Conservation (phyloP, 2,113 vertebrate species). For the Prochilodus magdalenae region DNA sequence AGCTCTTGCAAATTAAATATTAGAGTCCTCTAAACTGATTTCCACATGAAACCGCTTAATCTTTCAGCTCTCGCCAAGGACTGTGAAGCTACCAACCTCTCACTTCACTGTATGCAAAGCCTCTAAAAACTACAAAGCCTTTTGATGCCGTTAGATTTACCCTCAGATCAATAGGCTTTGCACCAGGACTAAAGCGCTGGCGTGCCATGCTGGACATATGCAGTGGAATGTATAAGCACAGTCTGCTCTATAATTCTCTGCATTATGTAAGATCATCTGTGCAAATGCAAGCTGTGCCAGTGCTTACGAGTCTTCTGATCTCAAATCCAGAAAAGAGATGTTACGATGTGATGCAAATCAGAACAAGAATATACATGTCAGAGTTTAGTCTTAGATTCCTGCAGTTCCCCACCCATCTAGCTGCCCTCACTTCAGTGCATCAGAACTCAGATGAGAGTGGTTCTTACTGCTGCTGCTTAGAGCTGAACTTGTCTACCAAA, state of each 20-base stretch:
- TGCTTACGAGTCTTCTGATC: constrained; percentile 11
- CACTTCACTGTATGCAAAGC: constrained; percentile 7
- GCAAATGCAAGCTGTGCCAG: not conserved
- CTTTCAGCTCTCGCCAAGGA: no score
- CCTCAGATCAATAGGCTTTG: constrained; percentile 29
- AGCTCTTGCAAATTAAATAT: no score
- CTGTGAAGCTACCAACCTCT: constrained; percentile 21
- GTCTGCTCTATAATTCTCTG: constrained; percentile 2
- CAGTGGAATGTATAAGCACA: constrained; percentile 2
- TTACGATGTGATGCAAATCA: constrained; percentile 39
- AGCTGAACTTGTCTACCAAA: no score
- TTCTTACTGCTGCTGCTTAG: no score
- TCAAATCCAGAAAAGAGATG: constrained; percentile 30
- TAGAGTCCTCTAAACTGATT: no score
- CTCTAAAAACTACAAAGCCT: not conserved
- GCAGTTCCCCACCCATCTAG: not conserved
- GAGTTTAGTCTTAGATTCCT: constrained; percentile 25
- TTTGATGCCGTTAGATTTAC: constrained; percentile 12
- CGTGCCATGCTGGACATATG: constrained; percentile 16
- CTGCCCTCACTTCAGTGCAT: not conserved
- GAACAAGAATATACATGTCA: constrained; percentile 43
- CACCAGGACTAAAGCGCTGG: no score
- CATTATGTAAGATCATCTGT: not conserved
- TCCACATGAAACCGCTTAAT: no score
- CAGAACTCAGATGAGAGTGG: no score